Conservation (phyloP, 2,888 invertebrate species). For the Scaptomyza parva region DNA sequence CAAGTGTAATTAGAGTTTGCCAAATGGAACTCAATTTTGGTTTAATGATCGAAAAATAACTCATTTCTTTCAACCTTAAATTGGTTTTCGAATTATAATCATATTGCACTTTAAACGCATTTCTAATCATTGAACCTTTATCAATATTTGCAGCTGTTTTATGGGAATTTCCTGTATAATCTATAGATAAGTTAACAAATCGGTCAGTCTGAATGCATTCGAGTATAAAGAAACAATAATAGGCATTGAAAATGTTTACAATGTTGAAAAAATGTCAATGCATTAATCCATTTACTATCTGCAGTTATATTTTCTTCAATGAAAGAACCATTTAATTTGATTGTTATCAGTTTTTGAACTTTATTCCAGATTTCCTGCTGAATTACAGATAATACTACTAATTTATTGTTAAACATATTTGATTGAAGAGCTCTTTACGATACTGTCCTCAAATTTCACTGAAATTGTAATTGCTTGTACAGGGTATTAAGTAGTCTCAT, state of each 20-base stretch:
- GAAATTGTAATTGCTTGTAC: not conserved
- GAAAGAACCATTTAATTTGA: slow-evolving; percentile 4
- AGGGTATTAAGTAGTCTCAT: slow-evolving; percentile 24
- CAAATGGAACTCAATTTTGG: not conserved
- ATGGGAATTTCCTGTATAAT: not conserved
- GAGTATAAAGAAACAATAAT: too few relatives aligned
- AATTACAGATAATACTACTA: slow-evolving; percentile 25
- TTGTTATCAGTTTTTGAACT: slow-evolving; percentile 25
- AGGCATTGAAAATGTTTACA: too few relatives aligned
- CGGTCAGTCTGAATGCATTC: not conserved
- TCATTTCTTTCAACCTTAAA: not conserved
- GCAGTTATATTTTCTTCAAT: not conserved
- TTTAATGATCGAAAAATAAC: not conserved
- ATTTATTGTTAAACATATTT: slow-evolving; percentile 17
- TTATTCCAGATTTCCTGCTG: slow-evolving; percentile 49
- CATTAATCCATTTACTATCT: not conserved
- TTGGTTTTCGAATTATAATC: not conserved
- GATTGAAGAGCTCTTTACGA: not conserved
- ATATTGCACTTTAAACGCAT: not conserved
- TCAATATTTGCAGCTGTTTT: not conserved
- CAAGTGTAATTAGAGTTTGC: not conserved
- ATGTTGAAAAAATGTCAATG: not conserved
- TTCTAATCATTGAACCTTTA: not conserved
- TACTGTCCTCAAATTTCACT: not conserved
- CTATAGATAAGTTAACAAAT: not conserved